Base-by-base conservation (phyloP, 1,140 invertebrate species). In the Pseudobourletiella spinata region DNA sequence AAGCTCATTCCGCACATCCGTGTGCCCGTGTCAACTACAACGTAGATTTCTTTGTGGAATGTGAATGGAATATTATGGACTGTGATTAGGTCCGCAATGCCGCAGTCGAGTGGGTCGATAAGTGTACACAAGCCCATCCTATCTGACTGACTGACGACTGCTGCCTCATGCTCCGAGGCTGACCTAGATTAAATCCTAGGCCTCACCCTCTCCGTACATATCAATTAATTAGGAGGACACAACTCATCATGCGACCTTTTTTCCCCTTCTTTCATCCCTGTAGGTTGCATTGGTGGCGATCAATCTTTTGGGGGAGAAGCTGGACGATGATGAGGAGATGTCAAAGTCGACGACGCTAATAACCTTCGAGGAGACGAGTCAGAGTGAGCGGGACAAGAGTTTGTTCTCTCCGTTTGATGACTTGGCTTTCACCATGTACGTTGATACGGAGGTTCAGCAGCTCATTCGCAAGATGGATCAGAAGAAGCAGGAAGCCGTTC, bases 401-500 rank as follows among this genome's bases (percentile, higher is more conserved):
- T 59, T 70, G 35, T 67, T 84, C 57, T 94, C 91, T 1, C 86
- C 89, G 0, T 89, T 91, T 70, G 92, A 97, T 73, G 92, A 97
- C 76, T 77, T 97, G n/a, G 87, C 91, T 0, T 95, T 95, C 76
- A 89, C 92, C 52, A 97, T 97, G 92, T 97, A 97, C 72, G 91
- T 95, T 8, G 92, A 95, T 75, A 84, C 85, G n/a, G 91, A 94
- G 68, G 86, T 95, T 3, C 89, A 89, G 0, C 84, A 86, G 68
- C 83, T 92, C 44, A 89, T 97, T n/a, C 79, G 88, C 16, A 84
- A 83, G 71, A 82, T 97, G 77, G 91, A 95, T 73, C 78, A 82
- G 14, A 91, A 89, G 72, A 95, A 95, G 73, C 80, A 86, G 57
- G 80, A 85, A 70, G 91, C 91, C 63, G 89, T 94, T 56, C 64